A percentile compares a stretch with the other conserved stretches of the same genome.
Evolutionary conservation across 2,888 invertebrate genomes (phyloP).

Genomic region (Drosophila suboccidentalis): DNA sequence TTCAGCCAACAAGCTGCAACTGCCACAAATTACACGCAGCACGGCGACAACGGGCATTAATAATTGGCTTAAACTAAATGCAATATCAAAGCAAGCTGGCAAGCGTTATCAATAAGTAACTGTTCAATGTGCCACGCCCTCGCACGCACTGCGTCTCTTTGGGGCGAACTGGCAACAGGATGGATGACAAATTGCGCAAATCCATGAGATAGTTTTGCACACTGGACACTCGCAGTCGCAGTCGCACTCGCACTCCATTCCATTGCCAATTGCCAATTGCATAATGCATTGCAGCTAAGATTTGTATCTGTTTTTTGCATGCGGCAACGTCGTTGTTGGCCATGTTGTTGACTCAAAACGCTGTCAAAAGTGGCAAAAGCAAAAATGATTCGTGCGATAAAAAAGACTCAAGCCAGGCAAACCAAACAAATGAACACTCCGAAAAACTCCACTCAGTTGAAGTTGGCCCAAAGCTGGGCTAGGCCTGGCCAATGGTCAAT

Average conservation of each 20-base stretch:
- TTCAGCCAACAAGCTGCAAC: constrained; percentile 60
- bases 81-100: constrained; percentile 64
- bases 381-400: constrained; percentile 78
- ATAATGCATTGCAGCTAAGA: constrained; percentile 70
- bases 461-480: constrained; percentile 49
- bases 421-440: constrained; percentile 56
- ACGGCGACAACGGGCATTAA: constrained; percentile 72
- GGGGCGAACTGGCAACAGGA: constrained; percentile 53
- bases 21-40: constrained; percentile 76
- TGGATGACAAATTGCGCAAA: constrained; percentile 84
- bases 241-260: no score
- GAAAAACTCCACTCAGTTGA: no score
- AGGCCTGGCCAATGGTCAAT: constrained; percentile 54
- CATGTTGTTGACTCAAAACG: constrained; percentile 80
- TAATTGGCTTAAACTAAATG: constrained; percentile 73
- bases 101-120: constrained; percentile 77
- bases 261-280: constrained; percentile 65
- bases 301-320: constrained; percentile 77
- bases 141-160: constrained; percentile 55
- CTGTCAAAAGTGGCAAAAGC: constrained; percentile 74
- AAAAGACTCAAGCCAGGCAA: constrained; percentile 22
- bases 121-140: constrained; percentile 69
- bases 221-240: constrained; percentile 48
- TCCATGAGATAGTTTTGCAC: constrained; percentile 79
- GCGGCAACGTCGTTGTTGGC: constrained; percentile 48